These are phyloP conservation scores for Pseudorhombus dupliciocellatus DNA, from an alignment of 2,113 vertebrate genomes.

Conservation along the genomic window DNA sequence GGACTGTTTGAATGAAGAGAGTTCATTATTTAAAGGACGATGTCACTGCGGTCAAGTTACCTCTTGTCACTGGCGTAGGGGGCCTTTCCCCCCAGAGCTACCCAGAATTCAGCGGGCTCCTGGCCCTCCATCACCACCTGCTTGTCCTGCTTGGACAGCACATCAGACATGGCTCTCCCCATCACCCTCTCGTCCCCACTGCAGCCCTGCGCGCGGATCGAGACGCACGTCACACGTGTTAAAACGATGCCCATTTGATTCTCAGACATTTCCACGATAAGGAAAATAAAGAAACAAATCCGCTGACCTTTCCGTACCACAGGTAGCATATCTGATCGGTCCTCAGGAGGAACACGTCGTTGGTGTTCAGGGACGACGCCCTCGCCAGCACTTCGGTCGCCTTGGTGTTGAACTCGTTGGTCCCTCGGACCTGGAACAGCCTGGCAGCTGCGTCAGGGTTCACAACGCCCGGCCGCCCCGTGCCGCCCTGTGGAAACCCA, in stretches of 20 bases:
- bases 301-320: constrained; percentile 93
- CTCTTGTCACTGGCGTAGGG: constrained; percentile 88
- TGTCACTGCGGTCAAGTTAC: constrained; percentile 65
- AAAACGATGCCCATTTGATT: not conserved
- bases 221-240: not conserved
- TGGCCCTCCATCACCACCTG: constrained; percentile 89
- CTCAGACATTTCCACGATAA: no score
- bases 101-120: constrained; percentile 91
- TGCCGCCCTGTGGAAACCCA: constrained; percentile 81
- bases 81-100: constrained; percentile 88
- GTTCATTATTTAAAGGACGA: not conserved
- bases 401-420: constrained; percentile 86
- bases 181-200: constrained; percentile 90
- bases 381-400: constrained; percentile 85
- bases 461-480: constrained; percentile 74
- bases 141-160: constrained; percentile 86
- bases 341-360: constrained; percentile 87
- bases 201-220: constrained; percentile 83
- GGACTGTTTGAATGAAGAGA: no score
- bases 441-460: constrained; percentile 54
- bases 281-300: not conserved
- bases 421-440: constrained; percentile 90
- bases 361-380: constrained; percentile 88
- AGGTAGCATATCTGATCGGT: constrained; percentile 81
- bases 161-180: constrained; percentile 85